phyloP scores from a whole-genome alignment of 2,888 invertebrate species.

The Physocephala rufipes region DNA sequence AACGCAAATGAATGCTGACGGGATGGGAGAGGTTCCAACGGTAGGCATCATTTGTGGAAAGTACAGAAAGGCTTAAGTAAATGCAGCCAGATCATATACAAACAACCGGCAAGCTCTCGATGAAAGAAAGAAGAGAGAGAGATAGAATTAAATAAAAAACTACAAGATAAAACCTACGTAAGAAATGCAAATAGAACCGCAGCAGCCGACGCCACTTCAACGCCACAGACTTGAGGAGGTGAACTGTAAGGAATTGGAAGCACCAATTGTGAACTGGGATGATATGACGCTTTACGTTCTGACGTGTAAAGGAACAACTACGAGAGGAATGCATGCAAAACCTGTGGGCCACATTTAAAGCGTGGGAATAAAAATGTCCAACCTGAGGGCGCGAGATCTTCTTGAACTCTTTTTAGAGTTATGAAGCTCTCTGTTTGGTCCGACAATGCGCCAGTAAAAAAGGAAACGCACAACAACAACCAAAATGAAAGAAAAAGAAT shows the following conservation, averaged over 20 bases:
- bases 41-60: neutral
- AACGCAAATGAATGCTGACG: slow-evolving; percentile 26
- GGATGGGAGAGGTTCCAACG: neutral
- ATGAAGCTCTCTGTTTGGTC: neutral
- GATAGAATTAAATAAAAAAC: neutral
- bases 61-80: neutral
- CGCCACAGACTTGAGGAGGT: neutral
- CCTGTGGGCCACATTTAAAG: slow-evolving; percentile 36
- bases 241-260: neutral
- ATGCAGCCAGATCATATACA: neutral
- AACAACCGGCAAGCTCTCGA: neutral
- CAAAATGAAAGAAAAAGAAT: neutral
- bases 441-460: neutral
- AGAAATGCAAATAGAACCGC: slow-evolving; percentile 21
- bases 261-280: neutral
- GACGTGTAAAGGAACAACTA: slow-evolving; percentile 18
- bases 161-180: neutral
- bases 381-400: slow-evolving; percentile 28
- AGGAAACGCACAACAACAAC: neutral
- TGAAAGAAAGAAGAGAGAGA: neutral
- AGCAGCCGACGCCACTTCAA: neutral
- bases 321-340: slow-evolving; percentile 39
- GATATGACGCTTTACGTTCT: too few relatives aligned
- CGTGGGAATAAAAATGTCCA: slow-evolving; percentile 39
- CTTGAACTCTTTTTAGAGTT: neutral